Conservation (phyloP, 2,113 vertebrate genomes). For the Hydrochoerus hydrochaeris region DNA sequence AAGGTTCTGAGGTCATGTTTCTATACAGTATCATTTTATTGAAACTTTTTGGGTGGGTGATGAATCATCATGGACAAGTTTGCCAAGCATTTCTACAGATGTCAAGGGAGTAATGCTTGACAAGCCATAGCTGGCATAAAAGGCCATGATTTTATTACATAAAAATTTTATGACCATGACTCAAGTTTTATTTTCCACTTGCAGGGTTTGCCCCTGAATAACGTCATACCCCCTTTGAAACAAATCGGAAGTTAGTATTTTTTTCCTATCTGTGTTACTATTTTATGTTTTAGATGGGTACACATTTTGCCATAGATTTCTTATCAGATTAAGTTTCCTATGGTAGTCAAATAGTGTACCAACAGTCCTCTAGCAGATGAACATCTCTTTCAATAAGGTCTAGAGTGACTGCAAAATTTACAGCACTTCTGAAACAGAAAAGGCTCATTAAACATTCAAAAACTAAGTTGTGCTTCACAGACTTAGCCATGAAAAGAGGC, state of each 20-base stretch:
- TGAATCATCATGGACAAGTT: neutral
- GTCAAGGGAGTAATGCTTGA: neutral
- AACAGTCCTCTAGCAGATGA: neutral
- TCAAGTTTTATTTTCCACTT: slow-evolving; percentile 21
- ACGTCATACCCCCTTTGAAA: neutral
- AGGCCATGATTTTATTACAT: neutral
- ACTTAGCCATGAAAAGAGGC: neutral
- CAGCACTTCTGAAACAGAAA: neutral
- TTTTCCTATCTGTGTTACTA: neutral
- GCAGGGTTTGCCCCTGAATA: neutral
- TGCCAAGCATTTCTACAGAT: neutral
- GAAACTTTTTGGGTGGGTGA: neutral
- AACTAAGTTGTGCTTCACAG: neutral
- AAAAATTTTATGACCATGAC: neutral
- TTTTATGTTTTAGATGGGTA: neutral
- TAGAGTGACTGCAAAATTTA: slow-evolving; percentile 27
- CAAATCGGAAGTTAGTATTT: neutral
- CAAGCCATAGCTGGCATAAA: slow-evolving; percentile 15
- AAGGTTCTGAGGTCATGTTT: neutral
- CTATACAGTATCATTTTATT: neutral
- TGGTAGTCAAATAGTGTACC: neutral
- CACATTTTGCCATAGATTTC: neutral
- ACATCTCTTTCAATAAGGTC: neutral
- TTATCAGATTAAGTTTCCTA: neutral
- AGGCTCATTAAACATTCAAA: neutral